Evolutionary conservation across 2,113 vertebrate genomes (phyloP).

Genomic region (Baryphthengus martii): DNA sequence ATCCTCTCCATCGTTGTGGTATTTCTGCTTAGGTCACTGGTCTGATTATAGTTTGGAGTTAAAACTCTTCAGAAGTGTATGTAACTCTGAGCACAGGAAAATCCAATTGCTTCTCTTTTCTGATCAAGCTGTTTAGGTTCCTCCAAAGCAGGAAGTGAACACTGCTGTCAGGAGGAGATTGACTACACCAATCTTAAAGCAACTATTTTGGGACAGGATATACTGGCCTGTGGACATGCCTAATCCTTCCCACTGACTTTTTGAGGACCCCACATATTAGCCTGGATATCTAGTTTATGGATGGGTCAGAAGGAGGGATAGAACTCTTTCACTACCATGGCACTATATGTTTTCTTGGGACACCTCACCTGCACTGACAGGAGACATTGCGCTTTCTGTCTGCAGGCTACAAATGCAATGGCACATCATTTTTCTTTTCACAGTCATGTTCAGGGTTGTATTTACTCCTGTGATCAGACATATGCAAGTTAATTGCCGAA

Average conservation of each 20-base stretch:
- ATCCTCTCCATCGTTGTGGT: not conserved
- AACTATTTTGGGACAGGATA: not conserved
- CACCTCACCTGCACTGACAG: not conserved
- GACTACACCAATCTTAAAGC: not conserved
- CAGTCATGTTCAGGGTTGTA: not conserved
- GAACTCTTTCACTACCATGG: not conserved
- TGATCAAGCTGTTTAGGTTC: not conserved
- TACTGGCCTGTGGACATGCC: fast-evolving
- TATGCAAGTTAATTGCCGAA: not conserved
- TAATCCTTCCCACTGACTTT: not conserved
- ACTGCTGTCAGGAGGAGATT: fast-evolving
- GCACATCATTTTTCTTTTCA: not conserved
- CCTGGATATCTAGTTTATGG: not conserved
- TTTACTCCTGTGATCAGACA: not conserved
- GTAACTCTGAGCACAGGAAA: not conserved
- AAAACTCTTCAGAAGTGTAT: not conserved
- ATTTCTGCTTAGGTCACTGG: not conserved
- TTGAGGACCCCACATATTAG: fast-evolving
- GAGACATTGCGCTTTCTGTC: not conserved
- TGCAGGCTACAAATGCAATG: not conserved
- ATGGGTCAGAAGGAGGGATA: not conserved
- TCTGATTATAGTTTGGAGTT: not conserved
- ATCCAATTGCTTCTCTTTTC: not conserved
- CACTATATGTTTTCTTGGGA: not conserved
- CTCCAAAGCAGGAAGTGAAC: not conserved